Conservation (phyloP, 1,140 invertebrate species). For the Archivesica marissinica region DNA sequence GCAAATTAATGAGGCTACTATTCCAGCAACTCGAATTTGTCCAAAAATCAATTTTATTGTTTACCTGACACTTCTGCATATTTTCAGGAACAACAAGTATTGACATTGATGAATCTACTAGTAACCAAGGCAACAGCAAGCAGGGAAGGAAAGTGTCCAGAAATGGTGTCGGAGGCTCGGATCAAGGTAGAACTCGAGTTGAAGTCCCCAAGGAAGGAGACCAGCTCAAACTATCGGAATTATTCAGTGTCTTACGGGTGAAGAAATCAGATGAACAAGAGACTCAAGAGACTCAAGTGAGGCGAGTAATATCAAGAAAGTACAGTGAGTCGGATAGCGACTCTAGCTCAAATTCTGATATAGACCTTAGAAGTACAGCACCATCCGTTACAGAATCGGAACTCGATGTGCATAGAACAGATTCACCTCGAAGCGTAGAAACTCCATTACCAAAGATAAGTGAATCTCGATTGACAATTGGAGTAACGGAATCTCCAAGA, state of each 20-base stretch:
- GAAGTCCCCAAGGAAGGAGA: constrained; percentile 51
- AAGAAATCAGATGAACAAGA: constrained; percentile 40
- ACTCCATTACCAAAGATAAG: neutral
- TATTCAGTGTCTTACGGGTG: constrained; percentile 50
- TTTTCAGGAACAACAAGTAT: constrained; percentile 51
- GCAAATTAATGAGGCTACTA: neutral
- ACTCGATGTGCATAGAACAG: constrained; percentile 33
- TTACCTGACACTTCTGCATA: neutral
- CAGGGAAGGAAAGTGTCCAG: constrained; percentile 16
- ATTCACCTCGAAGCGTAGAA: constrained; percentile 25
- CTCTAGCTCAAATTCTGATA: constrained; percentile 59
- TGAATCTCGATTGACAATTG: neutral
- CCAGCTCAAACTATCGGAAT: constrained; percentile 45
- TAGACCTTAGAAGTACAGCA: constrained; percentile 38
- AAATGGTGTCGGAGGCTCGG: constrained; percentile 42
- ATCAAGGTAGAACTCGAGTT: constrained; percentile 28
- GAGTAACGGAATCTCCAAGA: neutral
- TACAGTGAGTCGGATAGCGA: constrained; percentile 64
- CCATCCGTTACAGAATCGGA: constrained; percentile 54
- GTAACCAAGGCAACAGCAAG: constrained; percentile 3
- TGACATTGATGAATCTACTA: constrained; percentile 39
- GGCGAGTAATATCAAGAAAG: constrained; percentile 28
- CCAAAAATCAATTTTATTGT: constrained; percentile 3
- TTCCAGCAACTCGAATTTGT: neutral
- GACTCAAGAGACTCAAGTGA: constrained; percentile 32